Evolutionary conservation across 2,113 vertebrate genomes (phyloP).

Genomic region (Mastomys coucha): DNA sequence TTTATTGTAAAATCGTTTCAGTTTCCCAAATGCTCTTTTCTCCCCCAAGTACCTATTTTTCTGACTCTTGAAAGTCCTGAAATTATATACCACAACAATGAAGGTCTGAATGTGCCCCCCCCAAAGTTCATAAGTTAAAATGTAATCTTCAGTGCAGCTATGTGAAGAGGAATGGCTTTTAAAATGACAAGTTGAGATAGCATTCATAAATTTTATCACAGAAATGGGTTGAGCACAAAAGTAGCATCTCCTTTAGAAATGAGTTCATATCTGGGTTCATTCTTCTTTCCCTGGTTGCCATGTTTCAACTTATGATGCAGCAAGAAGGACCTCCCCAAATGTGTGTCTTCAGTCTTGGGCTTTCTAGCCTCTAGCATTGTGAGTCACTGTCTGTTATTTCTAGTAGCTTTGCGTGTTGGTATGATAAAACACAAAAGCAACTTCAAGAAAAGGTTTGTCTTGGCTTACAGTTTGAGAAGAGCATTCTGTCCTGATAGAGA

Average conservation of each 20-base stretch:
- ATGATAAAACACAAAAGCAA: background rate
- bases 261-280: background rate
- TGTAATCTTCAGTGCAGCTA: background rate
- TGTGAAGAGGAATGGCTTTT: background rate
- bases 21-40: background rate
- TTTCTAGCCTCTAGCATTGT: background rate
- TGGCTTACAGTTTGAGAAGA: background rate
- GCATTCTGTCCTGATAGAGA: background rate
- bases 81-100: background rate
- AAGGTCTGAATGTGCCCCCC: background rate
- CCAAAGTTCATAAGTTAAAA: background rate
- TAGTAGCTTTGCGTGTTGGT: background rate
- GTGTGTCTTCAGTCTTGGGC: background rate
- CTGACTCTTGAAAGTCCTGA: background rate
- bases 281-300: background rate
- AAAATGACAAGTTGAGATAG: background rate
- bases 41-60: background rate
- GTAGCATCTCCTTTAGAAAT: background rate
- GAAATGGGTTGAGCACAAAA: background rate
- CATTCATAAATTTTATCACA: background rate
- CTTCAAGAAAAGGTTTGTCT: background rate
- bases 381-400: background rate
- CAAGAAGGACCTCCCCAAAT: background rate
- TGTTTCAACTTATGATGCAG: background rate
- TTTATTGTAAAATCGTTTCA: background rate